Percentiles rank a stretch among this genome's conserved stretches.
These are phyloP conservation scores for Dolichotis patagonum DNA, from an alignment of 2,113 vertebrate species.

Conservation along the genomic window DNA sequence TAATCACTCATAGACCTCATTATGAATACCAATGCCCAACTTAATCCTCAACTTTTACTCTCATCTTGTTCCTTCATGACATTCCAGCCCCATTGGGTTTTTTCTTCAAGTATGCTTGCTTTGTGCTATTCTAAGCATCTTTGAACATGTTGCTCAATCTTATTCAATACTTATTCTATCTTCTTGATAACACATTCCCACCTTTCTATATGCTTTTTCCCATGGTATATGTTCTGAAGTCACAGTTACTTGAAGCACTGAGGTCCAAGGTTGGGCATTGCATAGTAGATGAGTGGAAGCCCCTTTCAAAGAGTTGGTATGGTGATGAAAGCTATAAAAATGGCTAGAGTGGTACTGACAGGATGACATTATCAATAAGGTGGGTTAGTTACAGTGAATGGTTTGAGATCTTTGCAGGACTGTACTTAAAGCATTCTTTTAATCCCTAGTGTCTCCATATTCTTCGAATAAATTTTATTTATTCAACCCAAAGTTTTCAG, in stretches of 20 bases:
- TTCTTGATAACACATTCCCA: neutral
- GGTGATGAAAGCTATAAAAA: neutral
- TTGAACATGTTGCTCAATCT: neutral
- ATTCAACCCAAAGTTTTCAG: neutral
- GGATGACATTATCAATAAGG: neutral
- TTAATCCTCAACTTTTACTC: neutral
- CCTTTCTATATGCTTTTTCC: neutral
- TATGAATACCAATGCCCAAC: neutral
- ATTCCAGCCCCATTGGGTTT: neutral
- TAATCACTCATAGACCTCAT: neutral
- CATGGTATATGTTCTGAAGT: neutral
- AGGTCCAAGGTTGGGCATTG: neutral
- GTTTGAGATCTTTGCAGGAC: neutral
- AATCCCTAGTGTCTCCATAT: neutral
- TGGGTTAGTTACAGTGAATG: neutral
- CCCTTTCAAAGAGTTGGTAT: neutral
- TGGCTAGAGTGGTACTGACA: no score
- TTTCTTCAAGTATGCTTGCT: neutral
- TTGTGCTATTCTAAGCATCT: neutral
- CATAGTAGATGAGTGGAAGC: no score
- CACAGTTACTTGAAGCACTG: neutral
- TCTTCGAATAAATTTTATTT: neutral
- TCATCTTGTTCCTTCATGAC: neutral
- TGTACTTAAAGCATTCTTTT: neutral
- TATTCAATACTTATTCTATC: neutral